Evolutionary conservation across 2,888 invertebrate genomes (phyloP).

Genomic region (Rotaria magnacalcarata): DNA sequence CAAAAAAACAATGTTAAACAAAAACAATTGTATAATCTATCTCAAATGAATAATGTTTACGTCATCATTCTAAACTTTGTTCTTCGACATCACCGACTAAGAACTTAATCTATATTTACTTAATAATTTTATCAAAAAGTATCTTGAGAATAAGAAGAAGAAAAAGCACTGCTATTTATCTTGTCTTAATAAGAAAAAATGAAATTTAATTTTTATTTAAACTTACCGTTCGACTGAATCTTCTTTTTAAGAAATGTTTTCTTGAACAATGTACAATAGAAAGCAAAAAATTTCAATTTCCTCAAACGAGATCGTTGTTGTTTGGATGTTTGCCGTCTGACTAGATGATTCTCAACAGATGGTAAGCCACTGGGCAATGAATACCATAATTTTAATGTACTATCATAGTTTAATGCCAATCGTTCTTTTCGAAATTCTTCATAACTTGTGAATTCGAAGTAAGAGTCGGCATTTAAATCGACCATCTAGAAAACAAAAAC

Average conservation of each 20-base stretch:
- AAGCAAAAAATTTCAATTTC: constrained; percentile 25
- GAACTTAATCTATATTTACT: too few species aligned
- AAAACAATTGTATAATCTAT: too few species aligned
- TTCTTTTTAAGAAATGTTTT: constrained; percentile 9
- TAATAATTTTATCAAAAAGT: too few species aligned
- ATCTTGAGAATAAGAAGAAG: too few species aligned
- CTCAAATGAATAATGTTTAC: too few species aligned
- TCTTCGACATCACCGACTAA: too few species aligned
- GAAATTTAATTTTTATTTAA: not conserved
- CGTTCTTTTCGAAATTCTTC: not conserved
- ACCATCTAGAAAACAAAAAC: not conserved
- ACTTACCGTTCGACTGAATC: not conserved
- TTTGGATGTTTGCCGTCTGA: not conserved
- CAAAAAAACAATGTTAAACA: too few species aligned
- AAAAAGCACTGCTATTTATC: too few species aligned
- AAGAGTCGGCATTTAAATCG: not conserved
- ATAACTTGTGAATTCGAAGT: not conserved
- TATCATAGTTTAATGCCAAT: not conserved
- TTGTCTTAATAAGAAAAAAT: too few species aligned
- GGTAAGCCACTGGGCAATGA: not conserved
- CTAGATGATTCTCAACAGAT: not conserved
- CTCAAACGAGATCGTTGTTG: not conserved
- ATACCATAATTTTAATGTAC: constrained; percentile 36
- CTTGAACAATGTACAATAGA: constrained; percentile 18
- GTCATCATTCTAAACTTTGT: too few species aligned